Evolutionary conservation across 2,113 vertebrate genomes (phyloP).

Genomic region (Poeciliopsis turrubarensis): DNA sequence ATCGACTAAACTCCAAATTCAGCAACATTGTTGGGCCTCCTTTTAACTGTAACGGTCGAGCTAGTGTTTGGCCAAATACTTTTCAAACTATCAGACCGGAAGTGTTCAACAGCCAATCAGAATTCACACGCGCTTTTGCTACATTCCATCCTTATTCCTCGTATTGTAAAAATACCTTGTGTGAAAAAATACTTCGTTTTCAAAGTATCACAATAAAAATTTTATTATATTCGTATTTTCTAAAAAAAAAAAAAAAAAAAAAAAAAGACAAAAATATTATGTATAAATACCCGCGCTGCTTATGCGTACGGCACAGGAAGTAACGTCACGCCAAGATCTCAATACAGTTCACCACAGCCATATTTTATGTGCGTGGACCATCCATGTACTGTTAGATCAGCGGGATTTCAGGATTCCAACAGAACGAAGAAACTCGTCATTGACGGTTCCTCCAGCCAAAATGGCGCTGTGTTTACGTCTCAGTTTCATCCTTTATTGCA

Average conservation of each 20-base stretch:
- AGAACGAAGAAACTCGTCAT: constrained; percentile 9
- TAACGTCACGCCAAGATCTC: constrained; percentile 30
- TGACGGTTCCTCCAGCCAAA: constrained; percentile 49
- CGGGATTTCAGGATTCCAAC: neutral
- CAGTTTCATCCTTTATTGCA: constrained; percentile 36
- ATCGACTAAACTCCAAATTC: neutral
- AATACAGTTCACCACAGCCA: rapidly evolving
- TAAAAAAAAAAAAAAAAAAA: neutral
- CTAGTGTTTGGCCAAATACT: constrained; percentile 35
- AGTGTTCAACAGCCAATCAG: constrained; percentile 54
- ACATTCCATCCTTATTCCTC: constrained; percentile 2
- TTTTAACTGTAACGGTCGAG: constrained; percentile 49
- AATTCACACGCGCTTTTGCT: constrained; percentile 16
- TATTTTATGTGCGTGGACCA: rapidly evolving
- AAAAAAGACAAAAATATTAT: rapidly evolving
- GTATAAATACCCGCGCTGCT: neutral
- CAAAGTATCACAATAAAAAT: neutral
- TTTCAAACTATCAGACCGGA: constrained; percentile 69
- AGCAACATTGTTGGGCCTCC: neutral
- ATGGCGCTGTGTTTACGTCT: constrained; percentile 79
- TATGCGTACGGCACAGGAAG: constrained; percentile 21
- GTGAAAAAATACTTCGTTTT: rapidly evolving
- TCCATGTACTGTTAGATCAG: constrained; percentile 32
- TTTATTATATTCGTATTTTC: neutral
- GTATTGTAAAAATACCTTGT: neutral